Base-by-base conservation (phyloP, 2,113 vertebrate genomes). In the Protobothrops mucrosquamatus region DNA sequence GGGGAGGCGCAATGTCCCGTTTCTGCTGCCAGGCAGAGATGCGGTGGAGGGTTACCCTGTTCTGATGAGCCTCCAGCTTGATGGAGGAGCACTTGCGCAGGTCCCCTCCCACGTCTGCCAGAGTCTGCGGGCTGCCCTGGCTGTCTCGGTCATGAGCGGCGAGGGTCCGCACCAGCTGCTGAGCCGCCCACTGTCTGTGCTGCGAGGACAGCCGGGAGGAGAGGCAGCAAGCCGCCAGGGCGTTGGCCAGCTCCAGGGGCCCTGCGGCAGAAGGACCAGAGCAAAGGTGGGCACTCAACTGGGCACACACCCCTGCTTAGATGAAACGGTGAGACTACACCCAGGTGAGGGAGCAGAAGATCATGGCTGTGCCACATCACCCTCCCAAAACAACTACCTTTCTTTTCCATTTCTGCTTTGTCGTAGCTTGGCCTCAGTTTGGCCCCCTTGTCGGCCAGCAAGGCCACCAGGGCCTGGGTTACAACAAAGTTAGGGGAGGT, bases 401-500 rank as follows among this genome's bases (percentile, higher is more conserved):
- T 99, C 96, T 99, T 99, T 97, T 99, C 99, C 95, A 98, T 92
- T 95, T 99, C 99, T 48, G 98, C 96, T 97, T 99, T 99, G 97
- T 99, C 99, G 88, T 98, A 99, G 8, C 98, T 98, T 11, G 99
- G 98, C 92, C 99, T 98, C 61, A 99, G 97, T 95, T 98, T 98
- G 92, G 99, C 99, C 48, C 99, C 99, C 96, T 99, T 99, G 92
- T 99, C 99, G 0, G 99, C 99, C 92, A 99, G 96, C 74, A 99
- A 96, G 2, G 99, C 99, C 92, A 99, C 99, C 92, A 99, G 98
- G 1, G 99, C 99, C 96, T 99, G 99, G 10, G 99, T 99, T 91
- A 99, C 99, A 87, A 99, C 99, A 93, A 99, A 99, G 97, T 99
- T 99, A 0, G 99, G 99, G 0, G 99, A 99, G 0, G 99, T 99